These are phyloP conservation scores for Harpagifer antarcticus DNA, from an alignment of 2,797 vertebrate species.

Conservation along the genomic window DNA sequence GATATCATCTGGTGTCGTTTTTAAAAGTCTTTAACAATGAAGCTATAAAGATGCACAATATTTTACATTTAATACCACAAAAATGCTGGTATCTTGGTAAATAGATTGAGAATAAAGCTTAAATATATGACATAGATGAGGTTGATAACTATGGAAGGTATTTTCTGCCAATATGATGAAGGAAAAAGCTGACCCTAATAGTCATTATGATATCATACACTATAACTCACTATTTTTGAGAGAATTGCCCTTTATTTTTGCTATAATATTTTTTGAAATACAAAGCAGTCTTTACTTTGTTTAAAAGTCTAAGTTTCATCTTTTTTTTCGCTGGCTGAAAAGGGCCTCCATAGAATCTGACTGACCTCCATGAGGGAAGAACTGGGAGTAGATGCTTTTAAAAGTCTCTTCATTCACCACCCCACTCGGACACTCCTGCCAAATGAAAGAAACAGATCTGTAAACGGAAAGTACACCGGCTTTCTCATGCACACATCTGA, in stretches of 20 bases:
- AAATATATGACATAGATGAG: background rate
- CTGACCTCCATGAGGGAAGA: constrained; percentile 98
- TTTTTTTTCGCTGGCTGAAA: too few species aligned
- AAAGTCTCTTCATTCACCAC: constrained; percentile 95
- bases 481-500: background rate
- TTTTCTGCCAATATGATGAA: too few species aligned
- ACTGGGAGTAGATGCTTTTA: constrained; percentile 96
- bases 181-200: too few species aligned
- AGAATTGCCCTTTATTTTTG: too few species aligned
- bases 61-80: background rate
- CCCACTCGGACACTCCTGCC: constrained; percentile 95
- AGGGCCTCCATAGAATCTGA: background rate
- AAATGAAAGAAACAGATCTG: constrained; percentile 4
- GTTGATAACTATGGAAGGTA: background rate
- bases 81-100: background rate
- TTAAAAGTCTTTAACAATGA: background rate
- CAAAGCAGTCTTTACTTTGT: too few species aligned
- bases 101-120: background rate
- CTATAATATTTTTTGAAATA: too few species aligned
- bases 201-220: too few species aligned
- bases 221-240: too few species aligned
- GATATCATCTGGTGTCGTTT: background rate
- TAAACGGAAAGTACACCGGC: background rate
- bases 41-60: background rate
- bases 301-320: too few species aligned